A percentile compares a stretch with the other conserved stretches of the same genome.
Evolutionary conservation across 2,888 invertebrate species (phyloP).

Genomic region (Parthenolecanium corni): DNA sequence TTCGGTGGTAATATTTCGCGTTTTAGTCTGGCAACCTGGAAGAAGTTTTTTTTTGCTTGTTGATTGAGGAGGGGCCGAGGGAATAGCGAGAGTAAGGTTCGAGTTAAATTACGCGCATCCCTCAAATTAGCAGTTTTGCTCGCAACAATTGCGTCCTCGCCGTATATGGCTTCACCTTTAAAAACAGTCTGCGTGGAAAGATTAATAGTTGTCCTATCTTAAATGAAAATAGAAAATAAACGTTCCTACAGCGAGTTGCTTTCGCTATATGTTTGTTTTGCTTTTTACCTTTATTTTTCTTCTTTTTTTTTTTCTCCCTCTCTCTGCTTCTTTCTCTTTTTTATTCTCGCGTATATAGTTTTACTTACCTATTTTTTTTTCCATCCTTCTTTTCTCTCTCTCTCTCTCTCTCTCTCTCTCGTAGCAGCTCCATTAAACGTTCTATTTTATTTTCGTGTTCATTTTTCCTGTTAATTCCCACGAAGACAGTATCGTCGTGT

Average conservation of each 20-base stretch:
- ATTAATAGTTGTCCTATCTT: conserved; percentile 23
- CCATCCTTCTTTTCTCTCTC: too few relatives aligned
- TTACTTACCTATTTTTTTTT: conserved; percentile 3
- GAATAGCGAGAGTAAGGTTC: too few relatives aligned
- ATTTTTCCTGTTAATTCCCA: conserved; percentile 22
- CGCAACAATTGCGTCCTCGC: not conserved
- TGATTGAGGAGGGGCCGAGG: too few relatives aligned
- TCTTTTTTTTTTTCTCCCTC: too few relatives aligned
- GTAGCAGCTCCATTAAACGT: conserved; percentile 19
- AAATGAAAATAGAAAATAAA: conserved; percentile 25
- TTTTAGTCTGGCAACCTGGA: not conserved
- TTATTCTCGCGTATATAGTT: too few relatives aligned
- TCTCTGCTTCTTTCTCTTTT: too few relatives aligned
- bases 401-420: too few relatives aligned
- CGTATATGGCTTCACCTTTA: not conserved
- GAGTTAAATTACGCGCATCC: conserved; percentile 1
- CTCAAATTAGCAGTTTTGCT: conserved; percentile 22
- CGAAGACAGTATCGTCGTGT: not conserved
- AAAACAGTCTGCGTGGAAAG: conserved; percentile 4
- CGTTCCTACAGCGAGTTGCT: conserved; percentile 5
- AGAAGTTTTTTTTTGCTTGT: too few relatives aligned
- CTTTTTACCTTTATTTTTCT: too few relatives aligned
- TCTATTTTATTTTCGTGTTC: conserved; percentile 15
- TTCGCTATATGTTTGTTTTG: not conserved
- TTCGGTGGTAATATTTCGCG: not conserved